Evolutionary conservation across 2,888 invertebrate genomes (phyloP).

Genomic region (Aelia acuminata): DNA sequence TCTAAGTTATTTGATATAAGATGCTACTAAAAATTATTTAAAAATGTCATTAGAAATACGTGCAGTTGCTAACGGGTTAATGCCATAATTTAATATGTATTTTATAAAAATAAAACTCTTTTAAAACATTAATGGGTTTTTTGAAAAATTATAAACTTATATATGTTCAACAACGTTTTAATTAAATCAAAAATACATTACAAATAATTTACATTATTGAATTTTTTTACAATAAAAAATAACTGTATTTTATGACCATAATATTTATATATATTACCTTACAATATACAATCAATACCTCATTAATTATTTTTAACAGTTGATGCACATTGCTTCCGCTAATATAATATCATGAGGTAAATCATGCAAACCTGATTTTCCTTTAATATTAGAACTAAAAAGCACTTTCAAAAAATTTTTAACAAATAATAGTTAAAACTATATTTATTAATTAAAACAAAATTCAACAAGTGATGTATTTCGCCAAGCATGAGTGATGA

Average conservation of each 20-base stretch:
- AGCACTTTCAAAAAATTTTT: constrained; percentile 6
- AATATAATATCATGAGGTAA: constrained; percentile 46
- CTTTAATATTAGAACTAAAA: constrained; percentile 17
- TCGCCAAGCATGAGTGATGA: constrained; percentile 24
- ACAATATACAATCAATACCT: constrained; percentile 51
- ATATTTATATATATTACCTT: constrained; percentile 48
- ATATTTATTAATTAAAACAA: constrained; percentile 1
- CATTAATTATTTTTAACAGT: constrained; percentile 46
- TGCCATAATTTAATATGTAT: neutral
- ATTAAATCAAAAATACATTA: constrained; percentile 64
- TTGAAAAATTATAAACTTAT: constrained; percentile 3
- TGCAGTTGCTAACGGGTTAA: too few relatives aligned
- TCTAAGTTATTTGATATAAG: too few relatives aligned
- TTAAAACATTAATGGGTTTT: neutral
- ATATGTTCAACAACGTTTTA: constrained; percentile 61
- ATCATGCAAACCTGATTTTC: constrained; percentile 10
- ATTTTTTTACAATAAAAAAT: constrained; percentile 62
- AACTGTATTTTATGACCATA: constrained; percentile 58
- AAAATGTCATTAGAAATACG: too few relatives aligned
- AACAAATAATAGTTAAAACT: constrained; percentile 7
- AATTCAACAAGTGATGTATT: neutral
- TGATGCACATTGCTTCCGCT: neutral
- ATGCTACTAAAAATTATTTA: too few relatives aligned
- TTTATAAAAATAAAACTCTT: neutral
- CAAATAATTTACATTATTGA: constrained; percentile 61